Base-by-base conservation (phyloP, 2,113 vertebrate species). In the Mus pahari region DNA sequence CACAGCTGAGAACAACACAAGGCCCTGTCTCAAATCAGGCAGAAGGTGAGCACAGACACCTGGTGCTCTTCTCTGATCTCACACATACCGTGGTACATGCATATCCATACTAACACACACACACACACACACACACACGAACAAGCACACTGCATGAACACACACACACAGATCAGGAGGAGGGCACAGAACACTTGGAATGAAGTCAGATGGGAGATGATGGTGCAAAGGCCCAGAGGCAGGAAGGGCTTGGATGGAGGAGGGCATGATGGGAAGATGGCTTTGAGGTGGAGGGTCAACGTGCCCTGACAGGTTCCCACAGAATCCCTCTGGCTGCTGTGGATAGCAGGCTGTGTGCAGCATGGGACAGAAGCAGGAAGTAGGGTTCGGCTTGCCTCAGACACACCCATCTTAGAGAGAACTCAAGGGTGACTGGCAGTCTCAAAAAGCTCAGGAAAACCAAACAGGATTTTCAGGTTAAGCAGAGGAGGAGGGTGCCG, bases 381-480 rank as follows among this genome's bases (percentile, higher is more conserved):
- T 4, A 1, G 64, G 84, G 10, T 50, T 78, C 1, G 58, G 77
- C 64, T 70, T 66, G 45, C 74, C 70, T 77, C 75, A 0, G 58
- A 83, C 64, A 22, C 94, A 81, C 70, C 91, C 78, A 33, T 93
- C 89, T 31, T 14, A 92, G 58, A 94, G 26, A 36, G 53, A 31
- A 48, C 42, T 81, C n/a, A 55, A 53, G 9, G 66, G 36, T 71
- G 39, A 90, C 45, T 71, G 79, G 58, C 91, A 89, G 82, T 68
- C 78, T 96, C 62, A 83, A 81, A 95, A 96, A 77, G 39, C 93
- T 75, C 89, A 90, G 70, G 79, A 94, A 95, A 93, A 95, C 64
- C 89, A 90, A 95, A 96, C 94, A 89, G 87, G 87, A 89, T 90
- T 93, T 97, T 90, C 26, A 12, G 60, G 91, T 94, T 90, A 50